Conservation (phyloP, 37 sponge, comb jelly and placozoan species). For the Diacarnus erythraeanus region DNA sequence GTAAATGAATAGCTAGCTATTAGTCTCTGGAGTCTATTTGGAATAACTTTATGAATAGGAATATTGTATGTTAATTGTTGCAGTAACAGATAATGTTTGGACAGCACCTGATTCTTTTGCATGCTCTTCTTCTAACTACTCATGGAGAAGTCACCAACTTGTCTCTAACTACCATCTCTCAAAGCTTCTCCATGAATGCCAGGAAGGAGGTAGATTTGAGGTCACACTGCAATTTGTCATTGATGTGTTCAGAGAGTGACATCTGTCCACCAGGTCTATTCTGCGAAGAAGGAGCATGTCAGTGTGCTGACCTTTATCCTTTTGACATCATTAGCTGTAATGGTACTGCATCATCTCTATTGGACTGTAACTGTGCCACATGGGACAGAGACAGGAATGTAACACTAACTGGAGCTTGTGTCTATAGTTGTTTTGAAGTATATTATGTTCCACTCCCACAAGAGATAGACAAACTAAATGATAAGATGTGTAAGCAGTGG, state of each 20-base stretch:
- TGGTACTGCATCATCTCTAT: not conserved
- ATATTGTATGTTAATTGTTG: no score
- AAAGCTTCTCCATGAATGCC: no score
- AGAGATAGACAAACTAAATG: not conserved
- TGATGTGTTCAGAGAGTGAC: not conserved
- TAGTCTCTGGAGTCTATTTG: no score
- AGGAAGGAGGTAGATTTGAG: no score
- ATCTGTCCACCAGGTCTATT: not conserved
- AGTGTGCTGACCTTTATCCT: not conserved
- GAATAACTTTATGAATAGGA: no score
- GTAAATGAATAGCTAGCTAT: no score
- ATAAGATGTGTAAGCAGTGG: slow-evolving; percentile 15
- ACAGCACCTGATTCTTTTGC: no score
- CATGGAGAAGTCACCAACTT: no score
- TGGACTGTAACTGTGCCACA: not conserved
- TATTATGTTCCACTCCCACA: not conserved
- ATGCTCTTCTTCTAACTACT: no score
- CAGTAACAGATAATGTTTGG: no score
- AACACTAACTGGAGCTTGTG: not conserved
- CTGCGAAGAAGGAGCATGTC: not conserved
- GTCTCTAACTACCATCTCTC: no score
- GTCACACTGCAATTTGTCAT: not conserved
- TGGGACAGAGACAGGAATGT: not conserved
- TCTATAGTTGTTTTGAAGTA: not conserved
- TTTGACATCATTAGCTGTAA: not conserved